A percentile compares a stretch with the other conserved stretches of the same genome.
These are phyloP conservation scores for Mercenaria mercenaria DNA, from an alignment of 1,140 invertebrate genomes.

Conservation along the genomic window DNA sequence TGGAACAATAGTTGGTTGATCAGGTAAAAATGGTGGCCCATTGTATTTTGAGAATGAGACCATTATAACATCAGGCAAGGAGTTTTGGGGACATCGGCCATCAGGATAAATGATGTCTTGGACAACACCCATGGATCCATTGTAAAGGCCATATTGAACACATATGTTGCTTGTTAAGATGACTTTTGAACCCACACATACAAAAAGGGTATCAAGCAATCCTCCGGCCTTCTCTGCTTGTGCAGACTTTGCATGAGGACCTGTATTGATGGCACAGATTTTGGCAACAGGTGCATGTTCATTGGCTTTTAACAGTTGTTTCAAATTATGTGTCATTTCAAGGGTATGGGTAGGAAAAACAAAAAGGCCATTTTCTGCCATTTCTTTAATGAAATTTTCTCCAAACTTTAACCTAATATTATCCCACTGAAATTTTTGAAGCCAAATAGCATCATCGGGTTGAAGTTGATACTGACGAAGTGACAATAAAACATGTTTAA, in stretches of 20 bases:
- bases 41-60: conserved; percentile 62
- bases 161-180: conserved; percentile 62
- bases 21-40: conserved; percentile 45
- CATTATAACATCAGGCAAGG: conserved; percentile 61
- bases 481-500: conserved; percentile 22
- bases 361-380: conserved; percentile 12
- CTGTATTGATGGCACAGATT: conserved; percentile 28
- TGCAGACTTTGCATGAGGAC: background rate
- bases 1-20: conserved; percentile 48
- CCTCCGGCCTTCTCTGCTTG: conserved; percentile 19
- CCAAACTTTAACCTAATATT: conserved; percentile 2
- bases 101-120: conserved; percentile 59
- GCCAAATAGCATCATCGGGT: conserved; percentile 7
- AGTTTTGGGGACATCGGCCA: background rate
- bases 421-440: conserved; percentile 60
- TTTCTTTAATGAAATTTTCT: background rate
- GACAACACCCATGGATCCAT: conserved; percentile 62
- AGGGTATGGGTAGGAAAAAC: conserved; percentile 38
- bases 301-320: conserved; percentile 53
- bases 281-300: conserved; percentile 47
- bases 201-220: conserved; percentile 3
- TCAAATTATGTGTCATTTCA: conserved; percentile 51
- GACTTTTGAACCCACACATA: conserved; percentile 56
- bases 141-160: conserved; percentile 63
- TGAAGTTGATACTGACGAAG: conserved; percentile 8